Percentiles rank a stretch among this genome's conserved stretches.
Evolutionary conservation across 1,140 invertebrate species (phyloP).

Genomic region (Drosophila miranda): DNA sequence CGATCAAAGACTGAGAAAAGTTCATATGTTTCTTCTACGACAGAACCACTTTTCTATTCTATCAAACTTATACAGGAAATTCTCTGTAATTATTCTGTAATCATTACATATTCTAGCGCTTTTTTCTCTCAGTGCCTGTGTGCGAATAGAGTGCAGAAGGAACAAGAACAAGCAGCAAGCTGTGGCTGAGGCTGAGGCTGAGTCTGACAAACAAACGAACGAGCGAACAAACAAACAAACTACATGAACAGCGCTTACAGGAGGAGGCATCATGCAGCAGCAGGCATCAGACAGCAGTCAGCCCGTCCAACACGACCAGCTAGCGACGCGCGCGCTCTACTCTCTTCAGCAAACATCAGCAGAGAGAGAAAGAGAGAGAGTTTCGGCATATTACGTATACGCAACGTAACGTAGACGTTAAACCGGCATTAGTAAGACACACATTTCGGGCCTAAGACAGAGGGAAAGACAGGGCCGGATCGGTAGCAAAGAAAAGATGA

Average conservation of each 20-base stretch:
- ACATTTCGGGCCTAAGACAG: slow-evolving; percentile 39
- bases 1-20: no score
- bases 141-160: slow-evolving; percentile 48
- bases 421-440: slow-evolving; percentile 68
- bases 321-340: slow-evolving; percentile 55
- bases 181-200: slow-evolving; percentile 22
- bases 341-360: slow-evolving; percentile 35
- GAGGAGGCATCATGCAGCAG: slow-evolving; percentile 21
- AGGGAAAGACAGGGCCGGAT: slow-evolving; percentile 4
- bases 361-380: slow-evolving; percentile 4
- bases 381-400: slow-evolving; percentile 62
- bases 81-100: no score
- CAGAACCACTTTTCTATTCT: background rate
- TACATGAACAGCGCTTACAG: slow-evolving; percentile 37
- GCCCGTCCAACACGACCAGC: slow-evolving; percentile 44
- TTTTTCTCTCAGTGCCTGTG: background rate
- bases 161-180: slow-evolving; percentile 59
- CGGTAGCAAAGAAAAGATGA: no score
- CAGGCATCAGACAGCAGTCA: slow-evolving; percentile 10
- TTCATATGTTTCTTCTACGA: no score
- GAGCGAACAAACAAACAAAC: slow-evolving; percentile 33
- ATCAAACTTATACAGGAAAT: no score
- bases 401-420: slow-evolving; percentile 62
- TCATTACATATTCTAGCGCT: no score
- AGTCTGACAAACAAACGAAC: slow-evolving; percentile 38